Percentiles rank a stretch among this genome's conserved stretches.
These are phyloP conservation scores for Burhinus oedicnemus DNA, from an alignment of 2,113 vertebrate species.

Conservation along the genomic window DNA sequence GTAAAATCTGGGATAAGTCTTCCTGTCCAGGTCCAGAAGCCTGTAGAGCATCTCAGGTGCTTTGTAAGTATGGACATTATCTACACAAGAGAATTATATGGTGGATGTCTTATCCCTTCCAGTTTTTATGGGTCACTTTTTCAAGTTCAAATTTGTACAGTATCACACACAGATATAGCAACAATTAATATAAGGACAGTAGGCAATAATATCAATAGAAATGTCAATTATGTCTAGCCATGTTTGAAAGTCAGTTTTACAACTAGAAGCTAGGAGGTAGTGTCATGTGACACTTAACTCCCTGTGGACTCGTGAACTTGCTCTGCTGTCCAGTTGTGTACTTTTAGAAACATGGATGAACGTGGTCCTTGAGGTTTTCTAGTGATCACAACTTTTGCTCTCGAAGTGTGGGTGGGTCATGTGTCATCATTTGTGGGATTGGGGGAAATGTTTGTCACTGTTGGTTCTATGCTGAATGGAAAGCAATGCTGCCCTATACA, in stretches of 20 bases:
- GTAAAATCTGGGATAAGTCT: not conserved
- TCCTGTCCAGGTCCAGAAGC: not conserved
- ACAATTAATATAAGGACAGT: not conserved
- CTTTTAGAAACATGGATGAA: not conserved
- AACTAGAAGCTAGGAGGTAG: not conserved
- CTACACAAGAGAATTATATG: not conserved
- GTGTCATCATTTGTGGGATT: not conserved
- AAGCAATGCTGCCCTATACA: not conserved
- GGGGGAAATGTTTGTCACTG: not conserved
- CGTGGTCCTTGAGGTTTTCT: not conserved
- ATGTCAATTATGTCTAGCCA: not conserved
- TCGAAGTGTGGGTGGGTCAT: not conserved
- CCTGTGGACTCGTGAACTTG: not conserved
- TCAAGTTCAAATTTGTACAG: not conserved
- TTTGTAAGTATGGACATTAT: not conserved
- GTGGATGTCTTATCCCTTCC: not conserved
- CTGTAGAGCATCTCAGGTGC: not conserved
- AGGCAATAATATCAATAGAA: not conserved
- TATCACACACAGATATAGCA: not conserved
- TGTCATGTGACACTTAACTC: not conserved
- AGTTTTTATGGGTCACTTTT: not conserved
- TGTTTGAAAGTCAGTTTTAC: not conserved
- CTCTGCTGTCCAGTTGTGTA: accelerated
- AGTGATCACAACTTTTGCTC: not conserved
- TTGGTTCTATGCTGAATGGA: not conserved